Base-by-base conservation (phyloP, 2,888 invertebrate species). In the Theretra japonica region DNA sequence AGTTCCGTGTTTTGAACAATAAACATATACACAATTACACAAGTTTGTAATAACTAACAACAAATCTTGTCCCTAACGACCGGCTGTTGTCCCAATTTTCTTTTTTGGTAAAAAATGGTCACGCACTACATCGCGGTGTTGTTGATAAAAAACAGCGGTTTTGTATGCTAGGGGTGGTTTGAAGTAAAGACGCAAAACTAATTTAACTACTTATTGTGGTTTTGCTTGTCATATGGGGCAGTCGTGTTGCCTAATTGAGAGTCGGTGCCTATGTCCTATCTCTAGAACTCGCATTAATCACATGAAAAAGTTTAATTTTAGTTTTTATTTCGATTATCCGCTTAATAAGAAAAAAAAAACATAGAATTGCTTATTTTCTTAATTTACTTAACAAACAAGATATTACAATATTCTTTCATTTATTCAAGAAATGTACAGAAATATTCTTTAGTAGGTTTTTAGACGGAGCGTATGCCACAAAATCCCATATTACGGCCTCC, bases 11-110 rank as follows among this genome's bases (percentile, higher is more conserved):
- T 60, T 4, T 6, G 19, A n/a, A 60, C 59, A 60, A 60, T 30
- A 60, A 3, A 19, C 25, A n/a, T 25, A 19, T 17, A 59, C n/a
- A 25, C 59, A 19, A 19, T 11, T 19, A 30, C 41, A 41, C 41
- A 41, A 41, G 41, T 41, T 15, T 11, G 28, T 60, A 60, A 30
- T 30, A 30, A 60, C 59, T 60, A 60, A 30, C 59, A 30, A 60
- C 59, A 60, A 60, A 60, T 60, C 59, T 60, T 60, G 19, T 30
- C 59, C 53, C 30, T 25, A 25, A 30, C 7, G 17, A 30, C 28
- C 6, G 59, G 19, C 7, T 28, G 6, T 5, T 60, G 59, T 19
- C 19, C 28, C 19, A 60, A 60, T 28, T 60, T 60, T n/a, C 25
- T 60, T 60, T 60, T 60, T 59, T 25, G 1, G 17, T 25, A 30